These are phyloP conservation scores for Columba janthina DNA, from an alignment of 2,113 vertebrate genomes.

Conservation along the genomic window DNA sequence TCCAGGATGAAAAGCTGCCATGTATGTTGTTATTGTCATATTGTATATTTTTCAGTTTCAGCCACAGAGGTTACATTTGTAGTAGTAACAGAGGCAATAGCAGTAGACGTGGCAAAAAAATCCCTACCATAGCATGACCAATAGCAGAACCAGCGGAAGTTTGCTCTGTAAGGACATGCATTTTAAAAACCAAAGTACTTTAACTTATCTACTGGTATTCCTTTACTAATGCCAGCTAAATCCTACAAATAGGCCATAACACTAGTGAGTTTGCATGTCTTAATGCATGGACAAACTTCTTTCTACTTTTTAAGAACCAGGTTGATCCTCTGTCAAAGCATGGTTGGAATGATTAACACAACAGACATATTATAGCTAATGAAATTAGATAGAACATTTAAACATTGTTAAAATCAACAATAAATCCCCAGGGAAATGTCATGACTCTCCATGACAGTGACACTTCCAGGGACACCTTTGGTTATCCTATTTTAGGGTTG, in stretches of 20 bases:
- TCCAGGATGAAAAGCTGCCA: neutral
- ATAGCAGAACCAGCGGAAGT: neutral
- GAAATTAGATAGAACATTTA: neutral
- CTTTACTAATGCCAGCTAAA: neutral
- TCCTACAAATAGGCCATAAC: neutral
- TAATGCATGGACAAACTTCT: neutral
- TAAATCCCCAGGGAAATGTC: neutral
- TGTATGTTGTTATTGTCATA: rapidly evolving
- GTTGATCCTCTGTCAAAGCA: neutral
- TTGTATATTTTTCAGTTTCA: neutral
- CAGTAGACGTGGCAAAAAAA: rapidly evolving
- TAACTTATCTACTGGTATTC: neutral
- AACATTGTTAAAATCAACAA: neutral
- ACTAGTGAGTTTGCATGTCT: rapidly evolving
- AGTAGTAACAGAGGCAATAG: neutral
- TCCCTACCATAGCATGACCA: rapidly evolving
- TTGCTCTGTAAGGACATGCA: neutral
- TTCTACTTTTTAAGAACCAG: neutral
- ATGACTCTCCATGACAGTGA: neutral
- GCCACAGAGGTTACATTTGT: neutral
- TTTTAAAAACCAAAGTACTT: neutral
- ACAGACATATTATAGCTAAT: neutral
- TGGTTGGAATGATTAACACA: neutral
- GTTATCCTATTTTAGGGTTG: neutral
- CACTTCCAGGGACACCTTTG: neutral